These are phyloP conservation scores for Andrena praecox DNA, from an alignment of 2,888 invertebrate species.

Conservation along the genomic window DNA sequence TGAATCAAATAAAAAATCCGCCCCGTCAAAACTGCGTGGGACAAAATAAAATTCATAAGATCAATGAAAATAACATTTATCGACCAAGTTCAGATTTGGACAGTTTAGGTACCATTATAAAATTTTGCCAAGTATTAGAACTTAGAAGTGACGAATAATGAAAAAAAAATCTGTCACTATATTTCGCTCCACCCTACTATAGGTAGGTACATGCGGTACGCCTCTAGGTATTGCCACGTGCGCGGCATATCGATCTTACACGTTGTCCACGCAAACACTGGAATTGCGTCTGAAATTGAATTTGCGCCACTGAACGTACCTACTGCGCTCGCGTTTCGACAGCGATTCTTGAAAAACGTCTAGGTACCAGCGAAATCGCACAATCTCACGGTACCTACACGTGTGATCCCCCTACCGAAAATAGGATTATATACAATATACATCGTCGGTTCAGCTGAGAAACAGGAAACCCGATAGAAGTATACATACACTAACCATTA, in stretches of 20 bases:
- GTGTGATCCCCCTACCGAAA: neutral
- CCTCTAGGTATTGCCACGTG: neutral
- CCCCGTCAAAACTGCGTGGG: no score
- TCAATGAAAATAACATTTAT: no score
- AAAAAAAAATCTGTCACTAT: no score
- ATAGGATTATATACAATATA: neutral
- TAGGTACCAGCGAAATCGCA: neutral
- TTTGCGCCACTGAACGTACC: neutral
- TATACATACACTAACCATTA: neutral
- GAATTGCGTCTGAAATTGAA: slow-evolving; percentile 24
- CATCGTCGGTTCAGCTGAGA: neutral
- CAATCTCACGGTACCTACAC: neutral
- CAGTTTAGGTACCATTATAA: no score
- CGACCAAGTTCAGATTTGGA: no score
- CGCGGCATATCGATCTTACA: slow-evolving; percentile 28
- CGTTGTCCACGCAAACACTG: slow-evolving; percentile 21
- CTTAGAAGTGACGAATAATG: no score
- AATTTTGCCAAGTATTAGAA: no score
- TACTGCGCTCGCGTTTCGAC: neutral
- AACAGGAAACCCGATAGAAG: neutral
- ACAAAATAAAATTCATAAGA: no score
- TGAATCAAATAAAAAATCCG: no score
- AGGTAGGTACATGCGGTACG: no score
- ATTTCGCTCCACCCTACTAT: no score
- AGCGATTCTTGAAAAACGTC: neutral